Percentiles rank a stretch among this genome's conserved stretches.
Evolutionary conservation across 2,888 invertebrate species (phyloP).

Genomic region (Ophraella communa): DNA sequence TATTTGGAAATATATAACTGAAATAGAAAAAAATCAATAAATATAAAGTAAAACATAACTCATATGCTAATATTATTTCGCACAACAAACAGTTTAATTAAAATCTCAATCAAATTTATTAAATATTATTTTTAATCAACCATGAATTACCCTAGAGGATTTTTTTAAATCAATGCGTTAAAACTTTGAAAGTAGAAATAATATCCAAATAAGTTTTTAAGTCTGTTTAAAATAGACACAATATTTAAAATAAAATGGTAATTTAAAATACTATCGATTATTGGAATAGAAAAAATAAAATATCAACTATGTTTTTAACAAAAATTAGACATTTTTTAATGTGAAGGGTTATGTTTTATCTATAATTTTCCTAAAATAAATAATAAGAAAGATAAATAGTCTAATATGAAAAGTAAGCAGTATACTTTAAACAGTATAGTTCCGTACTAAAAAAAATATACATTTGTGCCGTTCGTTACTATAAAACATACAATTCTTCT

Average conservation of each 20-base stretch:
- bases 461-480: slow-evolving; percentile 19
- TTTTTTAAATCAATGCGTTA: not conserved
- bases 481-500: slow-evolving; percentile 23
- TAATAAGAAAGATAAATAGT: not conserved
- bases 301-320: not conserved
- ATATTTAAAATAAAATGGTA: no score
- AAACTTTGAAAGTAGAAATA: no score
- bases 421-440: slow-evolving; percentile 31
- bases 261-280: no score
- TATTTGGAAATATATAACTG: not conserved
- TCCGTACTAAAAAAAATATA: slow-evolving; percentile 39
- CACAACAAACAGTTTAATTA: no score
- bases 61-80: no score
- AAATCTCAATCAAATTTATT: no score
- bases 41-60: no score
- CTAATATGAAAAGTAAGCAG: slow-evolving; percentile 10
- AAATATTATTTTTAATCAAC: no score
- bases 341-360: not conserved
- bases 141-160: no score
- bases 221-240: no score
- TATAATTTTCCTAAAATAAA: not conserved
- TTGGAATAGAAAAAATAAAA: no score
- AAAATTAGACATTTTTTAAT: not conserved
- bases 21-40: not conserved
- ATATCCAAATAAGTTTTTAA: no score